A percentile compares a stretch with the other conserved stretches of the same genome.
Evolutionary conservation across 2,113 vertebrate species (phyloP).

Genomic region (Clarias macrocephalus): DNA sequence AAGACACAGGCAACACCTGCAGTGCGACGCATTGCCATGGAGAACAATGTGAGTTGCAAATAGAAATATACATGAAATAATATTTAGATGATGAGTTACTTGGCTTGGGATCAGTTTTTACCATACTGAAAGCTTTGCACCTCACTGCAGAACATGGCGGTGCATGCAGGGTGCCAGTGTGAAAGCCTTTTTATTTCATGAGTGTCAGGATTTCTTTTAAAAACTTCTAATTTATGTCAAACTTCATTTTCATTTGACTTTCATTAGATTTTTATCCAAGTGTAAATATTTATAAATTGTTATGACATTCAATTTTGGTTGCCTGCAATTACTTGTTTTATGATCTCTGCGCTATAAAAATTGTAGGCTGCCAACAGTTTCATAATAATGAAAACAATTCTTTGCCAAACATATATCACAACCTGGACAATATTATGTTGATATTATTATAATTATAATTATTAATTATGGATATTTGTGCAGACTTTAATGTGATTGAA

Average conservation of each 20-base stretch:
- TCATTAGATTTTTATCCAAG: neutral
- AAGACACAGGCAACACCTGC: conserved; percentile 94
- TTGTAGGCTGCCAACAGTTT: neutral
- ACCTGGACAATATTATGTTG: neutral
- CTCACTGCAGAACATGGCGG: neutral
- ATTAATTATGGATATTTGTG: too few species aligned
- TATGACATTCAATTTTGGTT: neutral
- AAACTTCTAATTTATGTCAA: neutral
- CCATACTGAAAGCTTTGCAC: neutral
- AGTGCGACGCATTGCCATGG: conserved; percentile 92
- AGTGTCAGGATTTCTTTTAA: neutral
- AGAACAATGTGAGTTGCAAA: conserved; percentile 87
- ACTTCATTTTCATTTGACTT: neutral
- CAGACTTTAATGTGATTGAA: neutral
- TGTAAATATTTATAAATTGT: neutral
- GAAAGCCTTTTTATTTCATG: neutral
- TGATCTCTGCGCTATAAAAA: neutral
- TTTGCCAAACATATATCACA: neutral
- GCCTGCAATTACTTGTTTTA: neutral
- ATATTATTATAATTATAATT: too few species aligned
- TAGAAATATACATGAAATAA: neutral
- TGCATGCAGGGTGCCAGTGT: neutral
- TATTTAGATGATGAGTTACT: neutral
- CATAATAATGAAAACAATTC: neutral
- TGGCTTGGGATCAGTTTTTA: neutral